phyloP scores from a whole-genome alignment of 2,797 vertebrate species.

The Hydrophis major region DNA sequence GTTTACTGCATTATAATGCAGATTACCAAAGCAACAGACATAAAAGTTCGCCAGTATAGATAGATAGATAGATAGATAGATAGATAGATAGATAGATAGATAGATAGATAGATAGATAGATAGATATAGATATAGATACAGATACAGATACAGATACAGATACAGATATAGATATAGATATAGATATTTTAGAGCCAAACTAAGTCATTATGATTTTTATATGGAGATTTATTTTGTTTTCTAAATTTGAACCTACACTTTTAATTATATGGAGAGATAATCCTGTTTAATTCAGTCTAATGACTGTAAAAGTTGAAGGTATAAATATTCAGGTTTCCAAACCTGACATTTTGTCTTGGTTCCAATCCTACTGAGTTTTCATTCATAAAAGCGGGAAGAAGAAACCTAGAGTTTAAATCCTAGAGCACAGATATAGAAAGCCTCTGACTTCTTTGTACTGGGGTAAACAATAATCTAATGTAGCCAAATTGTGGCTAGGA shows the following conservation, averaged over 20 bases:
- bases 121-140: no score
- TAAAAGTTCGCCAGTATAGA: background rate
- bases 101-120: no score
- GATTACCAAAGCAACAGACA: background rate
- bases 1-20: constrained; percentile 37
- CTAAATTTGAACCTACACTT: background rate
- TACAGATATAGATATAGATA: no score
- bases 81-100: no score
- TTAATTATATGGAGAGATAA: background rate
- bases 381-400: background rate
- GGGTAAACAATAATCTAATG: background rate
- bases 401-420: background rate
- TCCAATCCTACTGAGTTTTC: background rate
- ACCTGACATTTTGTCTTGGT: background rate
- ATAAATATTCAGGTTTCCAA: background rate
- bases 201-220: background rate
- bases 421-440: background rate
- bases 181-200: background rate
- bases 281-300: background rate
- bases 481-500: background rate
- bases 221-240: constrained; percentile 15
- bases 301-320: background rate
- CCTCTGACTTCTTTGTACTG: background rate
- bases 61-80: no score
- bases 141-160: no score